Evolutionary conservation across 2,113 vertebrate species (phyloP).

Genomic region (Xenus cinereus): DNA sequence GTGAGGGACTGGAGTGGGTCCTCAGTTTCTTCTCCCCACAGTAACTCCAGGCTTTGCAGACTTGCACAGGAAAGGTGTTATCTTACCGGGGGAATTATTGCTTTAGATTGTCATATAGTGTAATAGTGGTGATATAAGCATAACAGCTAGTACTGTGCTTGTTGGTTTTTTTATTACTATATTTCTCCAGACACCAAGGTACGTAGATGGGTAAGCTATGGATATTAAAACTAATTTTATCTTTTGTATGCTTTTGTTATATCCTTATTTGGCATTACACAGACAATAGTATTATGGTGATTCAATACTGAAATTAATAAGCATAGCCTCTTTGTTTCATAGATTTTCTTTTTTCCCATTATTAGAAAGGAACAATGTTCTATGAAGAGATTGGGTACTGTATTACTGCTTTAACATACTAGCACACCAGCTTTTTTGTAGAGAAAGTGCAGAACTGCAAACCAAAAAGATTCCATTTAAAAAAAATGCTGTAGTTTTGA

Average conservation of each 20-base stretch:
- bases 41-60: neutral
- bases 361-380: neutral
- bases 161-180: neutral
- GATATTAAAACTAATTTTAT: neutral
- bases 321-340: neutral
- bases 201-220: neutral
- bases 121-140: neutral
- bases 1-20: neutral
- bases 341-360: neutral
- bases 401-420: neutral
- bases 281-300: neutral
- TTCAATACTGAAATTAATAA: neutral
- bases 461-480: neutral
- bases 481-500: neutral
- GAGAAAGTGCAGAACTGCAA: neutral
- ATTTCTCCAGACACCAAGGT: neutral
- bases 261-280: neutral
- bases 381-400: neutral
- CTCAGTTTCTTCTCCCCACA: neutral
- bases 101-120: neutral
- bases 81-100: neutral
- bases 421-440: neutral
- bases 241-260: neutral
- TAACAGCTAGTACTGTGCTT: neutral
- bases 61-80: neutral